phyloP scores from a whole-genome alignment of 1,140 invertebrate species.

The Ridgeia piscesae region DNA sequence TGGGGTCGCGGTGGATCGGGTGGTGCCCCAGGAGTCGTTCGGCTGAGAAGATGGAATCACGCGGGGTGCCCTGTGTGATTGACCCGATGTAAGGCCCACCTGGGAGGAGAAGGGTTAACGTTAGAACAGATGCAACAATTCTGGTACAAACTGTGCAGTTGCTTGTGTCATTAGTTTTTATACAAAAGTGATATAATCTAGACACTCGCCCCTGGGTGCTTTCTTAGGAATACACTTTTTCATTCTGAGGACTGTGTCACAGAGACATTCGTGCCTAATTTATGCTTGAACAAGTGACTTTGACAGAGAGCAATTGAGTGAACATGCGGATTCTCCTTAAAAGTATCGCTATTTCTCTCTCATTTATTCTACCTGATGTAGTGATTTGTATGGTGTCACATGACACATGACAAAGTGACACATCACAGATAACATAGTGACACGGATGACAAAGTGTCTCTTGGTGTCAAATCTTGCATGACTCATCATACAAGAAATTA shows the following conservation, averaged over 20 bases:
- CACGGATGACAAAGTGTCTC: too few relatives aligned
- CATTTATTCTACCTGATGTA: too few relatives aligned
- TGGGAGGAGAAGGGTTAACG: not conserved
- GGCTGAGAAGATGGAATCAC: constrained; percentile 26
- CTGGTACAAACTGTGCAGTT: too few relatives aligned
- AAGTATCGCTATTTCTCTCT: too few relatives aligned
- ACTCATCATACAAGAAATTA: not conserved
- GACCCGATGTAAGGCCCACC: constrained; percentile 30
- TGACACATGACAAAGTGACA: too few relatives aligned
- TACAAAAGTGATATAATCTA: not conserved
- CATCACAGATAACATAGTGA: too few relatives aligned
- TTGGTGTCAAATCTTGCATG: too few relatives aligned
- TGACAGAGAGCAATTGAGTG: not conserved
- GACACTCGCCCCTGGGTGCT: not conserved
- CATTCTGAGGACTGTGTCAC: not conserved
- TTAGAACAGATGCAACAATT: not conserved
- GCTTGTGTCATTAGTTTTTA: not conserved
- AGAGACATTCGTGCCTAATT: not conserved
- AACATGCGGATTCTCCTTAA: not conserved
- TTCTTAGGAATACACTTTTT: not conserved
- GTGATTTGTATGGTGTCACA: too few relatives aligned
- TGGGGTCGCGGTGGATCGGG: not conserved
- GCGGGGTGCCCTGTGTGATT: constrained; percentile 46
- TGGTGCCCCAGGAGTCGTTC: not conserved
- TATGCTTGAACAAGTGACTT: not conserved